Base-by-base conservation (phyloP, 2,113 vertebrate species). In the Scophthalmus maximus region DNA sequence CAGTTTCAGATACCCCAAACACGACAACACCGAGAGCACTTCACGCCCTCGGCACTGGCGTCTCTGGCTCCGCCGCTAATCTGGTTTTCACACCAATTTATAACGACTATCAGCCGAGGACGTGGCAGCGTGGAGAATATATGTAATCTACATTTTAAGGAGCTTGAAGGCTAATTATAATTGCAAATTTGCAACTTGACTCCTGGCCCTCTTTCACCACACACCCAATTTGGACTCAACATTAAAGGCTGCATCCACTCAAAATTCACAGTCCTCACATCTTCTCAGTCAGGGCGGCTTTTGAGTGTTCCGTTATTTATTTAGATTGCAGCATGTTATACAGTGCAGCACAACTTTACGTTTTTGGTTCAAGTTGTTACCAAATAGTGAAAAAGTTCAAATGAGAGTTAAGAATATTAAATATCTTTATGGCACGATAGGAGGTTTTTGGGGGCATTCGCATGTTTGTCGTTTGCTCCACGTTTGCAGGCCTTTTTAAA, bases 101-200 rank as follows among this genome's bases (percentile, higher is more conserved):
- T 27, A 64, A 20, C 20, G 22, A 62, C 58, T 57, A 73, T 72
- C 62, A 62, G 63, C 63, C 3, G 22, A 81, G 56, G 22, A 77
- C 69, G 49, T 6, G 40, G 56, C 26, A 9, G 68, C 68, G 23
- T 25, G 67, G 26, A 61, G 60, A 46, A 73, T 76, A 59, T 69
- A 56, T 46, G 53, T 53, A 71, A 75, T 79, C 62, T 77, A 69
- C 75, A 83, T 84, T 76, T 78, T 49, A 81, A 83, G 59, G 76
- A 47, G 69, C 73, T 76, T 38, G 56, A 30, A 40, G 65, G 60
- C 62, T 76, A 68, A 86, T 81, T 81, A 71, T 62, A 83, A 81
- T 85, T 85, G 76, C 74, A 85, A 85, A 87, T 78, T 62, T 58
- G 60, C 22, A 60, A 40, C 82, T 84, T 80, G 73, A 85, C 79